Base-by-base conservation (phyloP, 2,888 invertebrate species). In the Barypeithes pellucidus region DNA sequence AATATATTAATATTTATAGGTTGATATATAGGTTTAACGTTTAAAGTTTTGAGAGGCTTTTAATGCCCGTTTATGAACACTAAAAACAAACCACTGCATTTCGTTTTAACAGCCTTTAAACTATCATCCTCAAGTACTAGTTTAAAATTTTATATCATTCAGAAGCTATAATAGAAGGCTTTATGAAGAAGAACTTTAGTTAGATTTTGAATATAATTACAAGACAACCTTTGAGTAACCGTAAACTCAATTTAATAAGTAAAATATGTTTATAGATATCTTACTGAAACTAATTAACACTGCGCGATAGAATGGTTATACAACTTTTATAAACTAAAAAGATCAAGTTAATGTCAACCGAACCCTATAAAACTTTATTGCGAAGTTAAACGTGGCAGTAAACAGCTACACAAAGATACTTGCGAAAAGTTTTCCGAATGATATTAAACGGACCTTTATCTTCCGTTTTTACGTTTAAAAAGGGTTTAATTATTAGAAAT, bases 301-400 rank as follows among this genome's bases (percentile, higher is more conserved):
- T 14, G 16, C 33, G 61, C 43, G 43, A 2, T 20, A 52, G 52
- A 41, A 67, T 61, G 65, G 67, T 45, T 39, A 43, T 29, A 66
- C 61, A 62, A 67, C 52, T 67, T 72, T 67, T 72, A 67, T 61
- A 39, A 54, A 61, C 52, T 65, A 24, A 43, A n/a, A 52, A 43
- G 67, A 67, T 71, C 59, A 66, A 66, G 71, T 72, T 72, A 67
- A 72, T 59, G 71, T 71, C 71, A 71, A 71, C 71, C 59, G 39
- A 36, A 47, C 41, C 57, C 14, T 50, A 41, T 60, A 50, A 39
- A 70, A 61, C 63, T 70, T 70, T 70, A 70, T 57, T 70, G 45
- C 70, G 43, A 57, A 57, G 43, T 63, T 70, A 63, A 70, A 63
- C 20, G 50, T 12, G 52, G 68, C 36, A 61, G 52, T 69, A 69